Percentiles rank a stretch among this genome's conserved stretches.
These are phyloP conservation scores for Thumatha senex DNA, from an alignment of 2,888 invertebrate genomes.

Conservation along the genomic window DNA sequence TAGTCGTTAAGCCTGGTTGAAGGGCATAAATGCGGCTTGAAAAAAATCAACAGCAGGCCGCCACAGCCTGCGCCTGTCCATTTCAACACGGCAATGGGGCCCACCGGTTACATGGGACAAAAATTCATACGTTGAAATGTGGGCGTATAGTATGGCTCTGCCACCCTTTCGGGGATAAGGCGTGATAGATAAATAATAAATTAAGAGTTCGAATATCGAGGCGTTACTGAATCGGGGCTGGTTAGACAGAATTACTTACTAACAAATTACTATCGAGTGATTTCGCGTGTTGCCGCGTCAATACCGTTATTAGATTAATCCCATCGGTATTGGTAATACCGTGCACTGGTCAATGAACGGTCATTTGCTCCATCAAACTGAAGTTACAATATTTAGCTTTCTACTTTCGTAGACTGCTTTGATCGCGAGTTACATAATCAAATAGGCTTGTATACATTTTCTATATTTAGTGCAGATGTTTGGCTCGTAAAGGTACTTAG, in stretches of 20 bases:
- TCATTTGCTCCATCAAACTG: slow-evolving; percentile 24
- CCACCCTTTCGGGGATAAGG: no score
- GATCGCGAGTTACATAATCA: neutral
- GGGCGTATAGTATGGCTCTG: no score
- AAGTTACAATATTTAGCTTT: slow-evolving; percentile 21
- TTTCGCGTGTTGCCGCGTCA: slow-evolving; percentile 39
- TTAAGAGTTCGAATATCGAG: no score
- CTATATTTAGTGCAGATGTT: slow-evolving; percentile 4
- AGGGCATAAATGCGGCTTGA: no score
- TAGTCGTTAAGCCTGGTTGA: no score
- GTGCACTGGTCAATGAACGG: slow-evolving; percentile 52
- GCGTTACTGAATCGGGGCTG: slow-evolving; percentile 31
- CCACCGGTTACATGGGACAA: no score
- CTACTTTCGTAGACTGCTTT: slow-evolving; percentile 24
- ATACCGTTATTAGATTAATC: slow-evolving; percentile 38
- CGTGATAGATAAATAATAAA: no score
- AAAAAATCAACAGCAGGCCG: no score
- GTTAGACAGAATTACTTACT: slow-evolving; percentile 37
- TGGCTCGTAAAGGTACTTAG: neutral
- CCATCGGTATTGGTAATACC: slow-evolving; percentile 46
- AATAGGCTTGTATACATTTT: neutral
- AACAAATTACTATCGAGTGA: slow-evolving; percentile 43
- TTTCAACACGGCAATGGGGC: no score
- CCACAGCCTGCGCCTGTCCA: no score
- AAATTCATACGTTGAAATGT: no score